Evolutionary conservation across 2,888 invertebrate genomes (phyloP).

Genomic region (Tupiocoris notatus): DNA sequence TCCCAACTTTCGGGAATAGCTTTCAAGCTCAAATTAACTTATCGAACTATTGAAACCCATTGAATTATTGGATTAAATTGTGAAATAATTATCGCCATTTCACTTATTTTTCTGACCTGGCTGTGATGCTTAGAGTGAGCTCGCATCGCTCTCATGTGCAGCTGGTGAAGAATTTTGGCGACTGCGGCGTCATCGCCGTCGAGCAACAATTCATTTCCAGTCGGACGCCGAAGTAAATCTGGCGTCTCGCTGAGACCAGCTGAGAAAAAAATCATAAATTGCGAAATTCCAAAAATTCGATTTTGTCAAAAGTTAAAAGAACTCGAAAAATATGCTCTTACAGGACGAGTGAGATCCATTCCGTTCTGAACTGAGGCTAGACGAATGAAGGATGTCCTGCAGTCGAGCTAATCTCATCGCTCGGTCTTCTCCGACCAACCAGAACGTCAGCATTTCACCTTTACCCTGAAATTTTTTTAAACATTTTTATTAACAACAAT

Average conservation of each 20-base stretch:
- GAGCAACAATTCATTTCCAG: slow-evolving; percentile 52
- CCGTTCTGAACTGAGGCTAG: slow-evolving; percentile 45
- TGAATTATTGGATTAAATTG: neutral
- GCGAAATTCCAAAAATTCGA: neutral
- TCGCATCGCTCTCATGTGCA: slow-evolving; percentile 55
- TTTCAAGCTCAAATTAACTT: too few relatives aligned
- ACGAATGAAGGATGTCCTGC: slow-evolving; percentile 49
- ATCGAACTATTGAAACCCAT: too few relatives aligned
- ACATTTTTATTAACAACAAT: too few relatives aligned
- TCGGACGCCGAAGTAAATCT: slow-evolving; percentile 56
- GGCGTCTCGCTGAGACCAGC: slow-evolving; percentile 56
- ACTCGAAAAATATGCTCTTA: slow-evolving; percentile 34
- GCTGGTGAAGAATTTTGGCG: slow-evolving; percentile 54
- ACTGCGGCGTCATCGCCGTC: slow-evolving; percentile 49
- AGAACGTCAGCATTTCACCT: slow-evolving; percentile 73
- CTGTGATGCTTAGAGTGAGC: slow-evolving; percentile 53
- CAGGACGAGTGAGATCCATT: slow-evolving; percentile 36
- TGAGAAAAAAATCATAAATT: slow-evolving; percentile 45
- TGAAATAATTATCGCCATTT: neutral
- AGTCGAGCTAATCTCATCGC: slow-evolving; percentile 55
- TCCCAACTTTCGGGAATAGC: too few relatives aligned
- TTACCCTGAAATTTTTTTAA: slow-evolving; percentile 62
- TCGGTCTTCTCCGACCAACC: slow-evolving; percentile 65
- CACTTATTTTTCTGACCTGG: slow-evolving; percentile 52
- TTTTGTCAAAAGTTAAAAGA: neutral